Percentiles rank a stretch among this genome's conserved stretches.
phyloP scores from a whole-genome alignment of 2,888 invertebrate species.

The Agonopterix subpropinquella region DNA sequence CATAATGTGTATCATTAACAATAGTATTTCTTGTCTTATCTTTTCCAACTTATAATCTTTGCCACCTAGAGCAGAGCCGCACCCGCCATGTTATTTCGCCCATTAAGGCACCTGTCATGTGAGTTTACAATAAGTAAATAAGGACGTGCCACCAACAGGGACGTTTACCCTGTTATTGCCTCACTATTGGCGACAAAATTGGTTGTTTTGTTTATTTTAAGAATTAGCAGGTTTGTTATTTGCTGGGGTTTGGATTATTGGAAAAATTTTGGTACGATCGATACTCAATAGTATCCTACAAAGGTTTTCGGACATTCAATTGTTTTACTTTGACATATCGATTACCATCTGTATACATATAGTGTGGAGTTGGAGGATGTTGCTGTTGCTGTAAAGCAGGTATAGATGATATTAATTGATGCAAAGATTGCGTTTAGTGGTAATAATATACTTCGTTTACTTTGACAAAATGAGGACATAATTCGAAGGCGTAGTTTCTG shows the following conservation, averaged over 20 bases:
- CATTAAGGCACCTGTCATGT: conserved; percentile 74
- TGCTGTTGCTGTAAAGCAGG: too few relatives aligned
- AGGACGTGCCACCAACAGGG: conserved; percentile 47
- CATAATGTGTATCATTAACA: too few relatives aligned
- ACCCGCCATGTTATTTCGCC: conserved; percentile 71
- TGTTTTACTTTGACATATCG: too few relatives aligned
- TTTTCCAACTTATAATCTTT: conserved; percentile 23
- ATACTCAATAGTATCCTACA: neutral
- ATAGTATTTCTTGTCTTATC: too few relatives aligned
- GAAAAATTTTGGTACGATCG: conserved; percentile 18
- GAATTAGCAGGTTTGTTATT: conserved; percentile 45
- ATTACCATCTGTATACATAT: too few relatives aligned
- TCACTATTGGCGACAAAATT: conserved; percentile 58
- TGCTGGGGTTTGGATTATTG: conserved; percentile 21
- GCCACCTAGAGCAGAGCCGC: conserved; percentile 37
- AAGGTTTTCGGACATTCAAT: neutral
- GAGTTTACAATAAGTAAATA: conserved; percentile 76
- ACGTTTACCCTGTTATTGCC: conserved; percentile 62
- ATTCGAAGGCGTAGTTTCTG: too few relatives aligned
- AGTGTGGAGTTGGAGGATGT: too few relatives aligned
- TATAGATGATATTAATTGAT: too few relatives aligned
- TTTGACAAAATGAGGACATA: too few relatives aligned
- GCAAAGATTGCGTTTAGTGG: too few relatives aligned
- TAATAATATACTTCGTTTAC: too few relatives aligned
- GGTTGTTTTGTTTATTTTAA: conserved; percentile 52